These are phyloP conservation scores for Cephus sareptanus DNA, from an alignment of 2,888 invertebrate genomes.

Conservation along the genomic window DNA sequence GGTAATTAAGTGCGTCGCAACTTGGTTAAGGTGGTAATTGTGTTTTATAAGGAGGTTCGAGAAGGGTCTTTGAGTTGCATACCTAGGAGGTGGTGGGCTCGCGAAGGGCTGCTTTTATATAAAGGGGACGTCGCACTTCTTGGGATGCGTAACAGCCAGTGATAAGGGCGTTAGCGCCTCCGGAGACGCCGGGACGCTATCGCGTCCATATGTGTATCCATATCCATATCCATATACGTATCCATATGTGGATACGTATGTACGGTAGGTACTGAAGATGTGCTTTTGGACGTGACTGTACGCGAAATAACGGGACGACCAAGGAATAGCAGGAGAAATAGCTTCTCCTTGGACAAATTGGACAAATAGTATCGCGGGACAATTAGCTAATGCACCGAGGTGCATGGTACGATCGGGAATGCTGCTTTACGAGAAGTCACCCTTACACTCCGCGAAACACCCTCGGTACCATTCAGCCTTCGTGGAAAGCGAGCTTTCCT, in stretches of 20 bases:
- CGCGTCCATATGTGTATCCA: too few species aligned
- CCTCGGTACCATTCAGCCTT: constrained; percentile 13
- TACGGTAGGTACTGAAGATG: too few species aligned
- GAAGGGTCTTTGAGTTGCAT: not conserved
- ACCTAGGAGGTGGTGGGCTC: not conserved
- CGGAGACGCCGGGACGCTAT: not conserved
- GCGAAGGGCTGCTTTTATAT: not conserved
- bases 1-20: constrained; percentile 59
- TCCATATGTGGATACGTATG: not conserved
- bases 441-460: constrained; percentile 7
- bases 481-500: constrained; percentile 39
- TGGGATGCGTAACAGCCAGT: not conserved
- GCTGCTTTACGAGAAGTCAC: constrained; percentile 39
- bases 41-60: constrained; percentile 47
- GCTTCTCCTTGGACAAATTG: constrained; percentile 29
- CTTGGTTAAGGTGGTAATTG: constrained; percentile 56
- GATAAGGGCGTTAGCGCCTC: not conserved
- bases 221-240: too few species aligned
- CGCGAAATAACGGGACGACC: not conserved
- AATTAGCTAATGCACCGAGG: constrained; percentile 60
- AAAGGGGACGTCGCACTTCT: not conserved
- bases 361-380: constrained; percentile 42
- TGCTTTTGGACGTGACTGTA: not conserved
- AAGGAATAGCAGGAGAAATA: not conserved
- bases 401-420: constrained; percentile 13